Percentiles rank a stretch among this genome's conserved stretches.
phyloP scores from a whole-genome alignment of 2,797 vertebrate species.

The Darevskia mixta region DNA sequence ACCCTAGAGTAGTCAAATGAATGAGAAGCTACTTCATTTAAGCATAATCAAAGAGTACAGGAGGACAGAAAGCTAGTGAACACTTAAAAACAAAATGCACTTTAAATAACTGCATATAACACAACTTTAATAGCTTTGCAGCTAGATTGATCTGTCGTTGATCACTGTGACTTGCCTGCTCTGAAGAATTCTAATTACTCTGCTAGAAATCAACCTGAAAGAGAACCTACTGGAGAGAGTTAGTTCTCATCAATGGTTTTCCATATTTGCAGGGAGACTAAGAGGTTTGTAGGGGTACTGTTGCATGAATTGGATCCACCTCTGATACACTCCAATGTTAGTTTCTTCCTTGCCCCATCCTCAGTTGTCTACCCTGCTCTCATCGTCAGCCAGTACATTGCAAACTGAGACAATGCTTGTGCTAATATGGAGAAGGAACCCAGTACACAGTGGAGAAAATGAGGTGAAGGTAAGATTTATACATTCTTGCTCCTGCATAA shows the following conservation, averaged over 20 bases:
- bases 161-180: not conserved
- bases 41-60: not conserved
- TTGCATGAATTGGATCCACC: not conserved
- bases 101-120: constrained; percentile 21
- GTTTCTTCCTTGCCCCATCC: too few relatives aligned
- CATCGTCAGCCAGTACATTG: not conserved
- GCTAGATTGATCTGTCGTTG: constrained; percentile 22
- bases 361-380: not conserved
- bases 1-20: constrained; percentile 25
- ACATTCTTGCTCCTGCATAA: not conserved
- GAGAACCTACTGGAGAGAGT: constrained; percentile 16
- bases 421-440: not conserved
- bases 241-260: not conserved
- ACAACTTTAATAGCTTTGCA: constrained; percentile 30
- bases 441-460: not conserved
- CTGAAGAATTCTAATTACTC: constrained; percentile 38
- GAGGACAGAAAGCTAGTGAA: constrained; percentile 36
- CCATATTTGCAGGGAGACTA: not conserved
- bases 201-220: constrained; percentile 24
- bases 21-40: constrained; percentile 29
- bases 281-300: not conserved
- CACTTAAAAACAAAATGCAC: constrained; percentile 33
- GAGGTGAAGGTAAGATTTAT: not conserved
- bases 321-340: not conserved
- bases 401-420: not conserved